Conservation (phyloP, 2,113 vertebrate species). For the Corydoras maculifer region DNA sequence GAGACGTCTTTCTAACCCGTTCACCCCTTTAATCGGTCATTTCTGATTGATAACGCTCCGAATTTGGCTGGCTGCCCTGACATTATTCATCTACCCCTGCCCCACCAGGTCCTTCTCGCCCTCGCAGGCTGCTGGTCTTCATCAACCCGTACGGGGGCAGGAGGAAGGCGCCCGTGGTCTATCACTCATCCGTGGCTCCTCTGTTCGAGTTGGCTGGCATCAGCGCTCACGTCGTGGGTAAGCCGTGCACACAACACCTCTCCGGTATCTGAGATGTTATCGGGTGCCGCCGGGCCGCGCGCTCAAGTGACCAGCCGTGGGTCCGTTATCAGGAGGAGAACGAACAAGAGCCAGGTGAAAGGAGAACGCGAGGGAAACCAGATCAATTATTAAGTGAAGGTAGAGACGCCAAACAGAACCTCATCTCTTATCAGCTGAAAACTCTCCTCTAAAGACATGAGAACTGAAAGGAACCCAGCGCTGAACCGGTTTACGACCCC, state of each 20-base stretch:
- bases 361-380: not conserved
- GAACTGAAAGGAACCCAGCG: too few species aligned
- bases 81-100: not conserved
- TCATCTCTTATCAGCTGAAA: too few species aligned
- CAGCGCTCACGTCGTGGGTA: slow-evolving; percentile 71
- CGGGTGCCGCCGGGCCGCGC: slow-evolving; percentile 16
- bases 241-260: slow-evolving; percentile 26
- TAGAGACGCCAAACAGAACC: not conserved
- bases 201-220: slow-evolving; percentile 75
- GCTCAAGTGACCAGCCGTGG: slow-evolving; percentile 33
- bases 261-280: slow-evolving; percentile 32
- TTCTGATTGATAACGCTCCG: too few species aligned
- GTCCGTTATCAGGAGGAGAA: slow-evolving; percentile 30
- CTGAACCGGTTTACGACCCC: too few species aligned
- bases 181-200: slow-evolving; percentile 62
- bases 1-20: too few species aligned
- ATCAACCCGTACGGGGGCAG: slow-evolving; percentile 76
- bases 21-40: too few species aligned
- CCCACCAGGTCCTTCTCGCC: slow-evolving; percentile 55
- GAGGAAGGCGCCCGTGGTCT: slow-evolving; percentile 64
- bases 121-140: slow-evolving; percentile 69
- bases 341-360: not conserved
- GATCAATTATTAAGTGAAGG: not conserved
- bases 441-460: not conserved
- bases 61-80: too few species aligned